Percentiles rank a stretch among this genome's conserved stretches.
phyloP scores from a whole-genome alignment of 1,140 invertebrate species.

The Carposina sasakii region DNA sequence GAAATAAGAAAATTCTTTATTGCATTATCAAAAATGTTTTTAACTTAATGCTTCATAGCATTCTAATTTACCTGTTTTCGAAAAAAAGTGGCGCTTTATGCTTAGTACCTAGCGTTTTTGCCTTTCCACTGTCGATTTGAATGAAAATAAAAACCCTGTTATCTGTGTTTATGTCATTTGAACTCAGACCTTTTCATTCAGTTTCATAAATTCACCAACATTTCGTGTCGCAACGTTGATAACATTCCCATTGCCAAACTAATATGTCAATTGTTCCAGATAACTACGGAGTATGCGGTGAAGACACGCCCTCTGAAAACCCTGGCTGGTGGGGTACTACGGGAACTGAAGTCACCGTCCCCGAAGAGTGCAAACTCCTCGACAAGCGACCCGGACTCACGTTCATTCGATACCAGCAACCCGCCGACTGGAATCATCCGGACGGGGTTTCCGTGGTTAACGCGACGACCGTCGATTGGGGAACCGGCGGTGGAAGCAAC shows the following conservation, averaged over 20 bases:
- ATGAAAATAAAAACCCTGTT: no score
- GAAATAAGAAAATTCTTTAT: no score
- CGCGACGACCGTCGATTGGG: conserved; percentile 86
- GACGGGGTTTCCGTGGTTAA: conserved; percentile 89
- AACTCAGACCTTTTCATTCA: no score
- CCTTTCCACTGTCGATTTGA: no score
- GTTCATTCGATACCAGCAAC: conserved; percentile 89
- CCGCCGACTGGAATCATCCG: conserved; percentile 88
- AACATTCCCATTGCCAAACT: neutral
- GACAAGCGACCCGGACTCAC: conserved; percentile 91
- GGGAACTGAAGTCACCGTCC: conserved; percentile 84
- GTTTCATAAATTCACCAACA: no score
- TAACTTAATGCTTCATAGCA: no score
- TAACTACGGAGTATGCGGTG: conserved; percentile 87
- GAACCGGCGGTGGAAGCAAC: conserved; percentile 78
- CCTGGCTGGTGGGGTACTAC: conserved; percentile 92
- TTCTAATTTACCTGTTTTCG: no score
- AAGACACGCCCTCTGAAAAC: conserved; percentile 84
- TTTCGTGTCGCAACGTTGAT: no score
- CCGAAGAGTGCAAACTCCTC: conserved; percentile 83
- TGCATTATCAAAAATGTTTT: no score
- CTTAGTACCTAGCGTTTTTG: no score
- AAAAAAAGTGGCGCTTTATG: no score
- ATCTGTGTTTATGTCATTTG: no score
- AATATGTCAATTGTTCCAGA: conserved; percentile 59